Conservation (phyloP, 2,113 vertebrate species). For the Junco hyemalis region DNA sequence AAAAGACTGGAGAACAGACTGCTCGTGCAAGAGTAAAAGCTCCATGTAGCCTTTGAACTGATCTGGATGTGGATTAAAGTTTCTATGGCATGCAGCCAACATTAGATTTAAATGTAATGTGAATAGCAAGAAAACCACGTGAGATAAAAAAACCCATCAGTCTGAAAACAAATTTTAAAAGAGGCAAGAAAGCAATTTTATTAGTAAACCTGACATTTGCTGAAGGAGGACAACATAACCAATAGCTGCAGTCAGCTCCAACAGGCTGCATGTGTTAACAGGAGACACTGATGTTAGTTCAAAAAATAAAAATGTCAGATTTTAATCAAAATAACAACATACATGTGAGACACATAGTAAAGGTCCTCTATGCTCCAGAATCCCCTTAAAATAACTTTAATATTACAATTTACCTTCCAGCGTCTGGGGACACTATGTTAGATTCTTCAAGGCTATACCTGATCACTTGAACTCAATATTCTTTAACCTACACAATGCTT, state of each 20-base stretch:
- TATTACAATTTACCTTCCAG: not conserved
- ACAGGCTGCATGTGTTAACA: not conserved
- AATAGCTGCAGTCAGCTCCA: not conserved
- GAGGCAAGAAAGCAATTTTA: constrained; percentile 1
- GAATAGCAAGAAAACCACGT: constrained; percentile 1
- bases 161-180: constrained; percentile 4
- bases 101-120: constrained; percentile 15
- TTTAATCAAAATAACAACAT: constrained; percentile 33
- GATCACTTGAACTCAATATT: not conserved
- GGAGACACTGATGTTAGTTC: not conserved
- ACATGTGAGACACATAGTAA: constrained; percentile 21
- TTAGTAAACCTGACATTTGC: not conserved
- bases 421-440: not conserved
- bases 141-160: constrained; percentile 14
- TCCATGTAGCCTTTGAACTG: not conserved
- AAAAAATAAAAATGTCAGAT: not conserved
- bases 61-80: not conserved
- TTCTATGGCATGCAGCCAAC: constrained; percentile 5
- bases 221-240: not conserved
- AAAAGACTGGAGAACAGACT: not conserved
- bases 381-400: not conserved
- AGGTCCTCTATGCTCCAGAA: not conserved
- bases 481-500: not conserved
- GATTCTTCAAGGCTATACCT: not conserved
- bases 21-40: not conserved